Percentiles rank a stretch among this genome's conserved stretches.
Evolutionary conservation across 2,797 vertebrate genomes (phyloP).

Genomic region (Neoniphon sammara): DNA sequence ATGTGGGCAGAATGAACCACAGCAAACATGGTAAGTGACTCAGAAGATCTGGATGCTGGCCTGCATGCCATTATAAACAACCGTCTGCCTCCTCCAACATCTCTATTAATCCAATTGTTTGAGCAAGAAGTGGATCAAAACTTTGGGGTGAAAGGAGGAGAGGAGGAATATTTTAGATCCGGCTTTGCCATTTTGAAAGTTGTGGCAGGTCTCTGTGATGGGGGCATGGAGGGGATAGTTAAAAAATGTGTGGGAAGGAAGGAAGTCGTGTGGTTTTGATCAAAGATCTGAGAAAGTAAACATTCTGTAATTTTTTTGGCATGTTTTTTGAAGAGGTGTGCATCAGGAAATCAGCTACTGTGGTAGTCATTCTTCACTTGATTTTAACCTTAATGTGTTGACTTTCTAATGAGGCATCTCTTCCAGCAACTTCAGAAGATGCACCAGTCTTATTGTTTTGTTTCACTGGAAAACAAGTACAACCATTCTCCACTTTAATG

Average conservation of each 20-base stretch:
- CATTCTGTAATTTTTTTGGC: not conserved
- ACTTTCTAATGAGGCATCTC: slow-evolving; percentile 1
- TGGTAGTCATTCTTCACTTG: slow-evolving; percentile 10
- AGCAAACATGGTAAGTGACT: slow-evolving; percentile 57
- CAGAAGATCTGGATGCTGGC: slow-evolving; percentile 36
- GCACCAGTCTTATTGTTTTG: slow-evolving; percentile 14
- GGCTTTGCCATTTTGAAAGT: no score
- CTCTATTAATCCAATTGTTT: slow-evolving; percentile 22
- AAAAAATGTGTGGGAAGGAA: no score
- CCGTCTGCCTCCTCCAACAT: slow-evolving; percentile 4
- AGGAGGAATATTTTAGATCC: not conserved
- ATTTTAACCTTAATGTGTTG: slow-evolving; percentile 16
- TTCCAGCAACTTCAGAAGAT: not conserved
- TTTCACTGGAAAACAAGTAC: slow-evolving; percentile 34
- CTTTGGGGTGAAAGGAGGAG: not conserved
- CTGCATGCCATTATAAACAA: slow-evolving; percentile 17
- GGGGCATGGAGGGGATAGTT: no score
- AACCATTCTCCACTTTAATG: slow-evolving; percentile 36
- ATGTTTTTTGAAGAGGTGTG: slow-evolving; percentile 14
- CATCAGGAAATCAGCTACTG: slow-evolving; percentile 4
- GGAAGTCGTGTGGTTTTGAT: not conserved
- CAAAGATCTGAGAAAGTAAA: not conserved
- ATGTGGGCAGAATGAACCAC: slow-evolving; percentile 33
- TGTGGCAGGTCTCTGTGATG: no score
- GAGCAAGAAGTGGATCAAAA: slow-evolving; percentile 3